A percentile compares a stretch with the other conserved stretches of the same genome.
These are phyloP conservation scores for Odontomachus brunneus DNA, from an alignment of 1,140 invertebrate genomes.

Conservation along the genomic window DNA sequence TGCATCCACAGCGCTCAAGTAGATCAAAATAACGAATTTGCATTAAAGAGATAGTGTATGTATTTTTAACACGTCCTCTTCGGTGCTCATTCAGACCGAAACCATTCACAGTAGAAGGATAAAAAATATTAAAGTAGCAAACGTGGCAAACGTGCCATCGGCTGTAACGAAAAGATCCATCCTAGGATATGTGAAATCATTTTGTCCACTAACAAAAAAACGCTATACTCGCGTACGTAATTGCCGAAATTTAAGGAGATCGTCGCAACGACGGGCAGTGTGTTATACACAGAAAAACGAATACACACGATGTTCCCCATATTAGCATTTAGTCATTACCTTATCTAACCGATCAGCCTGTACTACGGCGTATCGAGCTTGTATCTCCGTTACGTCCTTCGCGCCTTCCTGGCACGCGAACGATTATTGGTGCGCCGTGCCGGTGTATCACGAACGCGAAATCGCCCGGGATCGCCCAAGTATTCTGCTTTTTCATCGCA, in stretches of 20 bases:
- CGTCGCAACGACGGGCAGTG: neutral
- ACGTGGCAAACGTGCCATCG: too few species aligned
- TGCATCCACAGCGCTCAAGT: too few species aligned
- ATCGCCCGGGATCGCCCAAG: slow-evolving; percentile 29
- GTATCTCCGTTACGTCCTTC: slow-evolving; percentile 81
- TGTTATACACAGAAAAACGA: slow-evolving; percentile 64
- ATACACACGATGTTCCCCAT: slow-evolving; percentile 67
- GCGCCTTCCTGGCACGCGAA: slow-evolving; percentile 78
- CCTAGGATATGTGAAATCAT: too few species aligned
- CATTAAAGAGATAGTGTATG: too few species aligned
- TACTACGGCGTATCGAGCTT: slow-evolving; percentile 80
- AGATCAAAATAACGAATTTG: too few species aligned
- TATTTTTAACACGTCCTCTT: too few species aligned
- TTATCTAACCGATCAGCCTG: slow-evolving; percentile 81
- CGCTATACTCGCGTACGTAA: neutral
- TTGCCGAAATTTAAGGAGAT: slow-evolving; percentile 11
- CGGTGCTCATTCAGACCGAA: too few species aligned
- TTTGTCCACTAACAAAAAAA: neutral
- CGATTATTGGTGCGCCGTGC: slow-evolving; percentile 66
- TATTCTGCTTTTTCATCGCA: neutral
- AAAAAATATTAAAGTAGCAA: too few species aligned
- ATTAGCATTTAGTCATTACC: slow-evolving; percentile 83
- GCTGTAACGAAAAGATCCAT: too few species aligned
- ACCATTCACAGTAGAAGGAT: too few species aligned
- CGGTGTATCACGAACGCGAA: slow-evolving; percentile 64